Evolutionary conservation across 2,888 invertebrate species (phyloP).

Genomic region (Mesorhabditis belari): DNA sequence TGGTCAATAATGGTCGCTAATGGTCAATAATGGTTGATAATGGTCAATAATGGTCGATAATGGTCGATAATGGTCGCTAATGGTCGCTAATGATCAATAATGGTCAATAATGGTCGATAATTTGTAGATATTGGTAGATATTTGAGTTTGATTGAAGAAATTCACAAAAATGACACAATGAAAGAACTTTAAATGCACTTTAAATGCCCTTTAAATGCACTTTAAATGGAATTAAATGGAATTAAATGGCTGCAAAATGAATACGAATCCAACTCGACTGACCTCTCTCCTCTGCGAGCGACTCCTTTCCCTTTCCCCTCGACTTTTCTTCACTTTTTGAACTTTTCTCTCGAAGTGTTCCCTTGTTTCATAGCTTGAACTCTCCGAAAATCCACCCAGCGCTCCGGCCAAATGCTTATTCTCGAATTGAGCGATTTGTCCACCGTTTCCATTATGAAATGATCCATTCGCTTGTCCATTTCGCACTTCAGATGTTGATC

Average conservation of each 20-base stretch:
- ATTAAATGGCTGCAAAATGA: neutral
- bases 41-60: no score
- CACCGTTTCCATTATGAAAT: conserved; percentile 16
- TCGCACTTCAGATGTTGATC: neutral
- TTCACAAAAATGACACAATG: no score
- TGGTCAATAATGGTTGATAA: no score
- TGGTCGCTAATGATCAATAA: no score
- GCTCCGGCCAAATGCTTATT: conserved; percentile 25
- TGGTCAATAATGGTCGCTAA: no score
- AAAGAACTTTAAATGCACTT: no score
- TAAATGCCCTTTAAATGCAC: neutral
- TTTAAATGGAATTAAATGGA: neutral
- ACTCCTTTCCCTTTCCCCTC: conserved; percentile 42
- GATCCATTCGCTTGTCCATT: neutral
- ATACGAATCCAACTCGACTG: conserved; percentile 6
- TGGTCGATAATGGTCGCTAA: no score
- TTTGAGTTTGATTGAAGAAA: no score
- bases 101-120: no score
- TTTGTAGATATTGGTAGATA: no score
- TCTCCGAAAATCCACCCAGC: conserved; percentile 45
- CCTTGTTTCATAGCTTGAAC: conserved; percentile 48
- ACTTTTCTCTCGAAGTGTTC: conserved; percentile 53
- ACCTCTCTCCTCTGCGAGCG: conserved; percentile 16
- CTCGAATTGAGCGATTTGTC: conserved; percentile 61
- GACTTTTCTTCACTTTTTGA: conserved; percentile 43